Evolutionary conservation across 2,888 invertebrate species (phyloP).

Genomic region (Aethes cnicana): DNA sequence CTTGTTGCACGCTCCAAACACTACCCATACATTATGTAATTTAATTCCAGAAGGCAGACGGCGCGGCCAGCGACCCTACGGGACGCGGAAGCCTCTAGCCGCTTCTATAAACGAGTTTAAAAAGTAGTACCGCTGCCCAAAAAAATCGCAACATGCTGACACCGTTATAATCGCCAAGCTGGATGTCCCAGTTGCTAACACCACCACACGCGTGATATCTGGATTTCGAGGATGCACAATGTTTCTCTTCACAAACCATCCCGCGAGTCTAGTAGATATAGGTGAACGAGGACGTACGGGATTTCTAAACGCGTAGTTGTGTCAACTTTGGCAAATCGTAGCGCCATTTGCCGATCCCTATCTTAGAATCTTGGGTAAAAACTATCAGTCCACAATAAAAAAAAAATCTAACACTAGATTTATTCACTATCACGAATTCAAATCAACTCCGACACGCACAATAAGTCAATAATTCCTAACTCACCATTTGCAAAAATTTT

Average conservation of each 20-base stretch:
- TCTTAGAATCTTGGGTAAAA: constrained; percentile 72
- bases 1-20: constrained; percentile 81
- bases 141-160: constrained; percentile 84
- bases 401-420: constrained; percentile 64
- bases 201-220: constrained; percentile 69
- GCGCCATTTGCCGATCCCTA: constrained; percentile 82
- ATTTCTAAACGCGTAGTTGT: constrained; percentile 81
- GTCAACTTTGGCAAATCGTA: constrained; percentile 81
- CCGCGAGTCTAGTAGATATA: constrained; percentile 70
- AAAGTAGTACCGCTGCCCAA: constrained; percentile 83
- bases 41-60: constrained; percentile 77
- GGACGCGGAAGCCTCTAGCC: constrained; percentile 82
- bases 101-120: constrained; percentile 82
- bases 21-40: constrained; percentile 82
- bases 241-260: constrained; percentile 69
- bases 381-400: constrained; percentile 71
- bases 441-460: constrained; percentile 59
- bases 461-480: constrained; percentile 81
- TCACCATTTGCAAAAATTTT: constrained; percentile 90
- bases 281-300: constrained; percentile 66
- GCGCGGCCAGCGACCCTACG: constrained; percentile 81
- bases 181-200: constrained; percentile 81
- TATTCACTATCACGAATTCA: constrained; percentile 69
- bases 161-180: constrained; percentile 83
- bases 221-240: constrained; percentile 73